Evolutionary conservation across 2,113 vertebrate species (phyloP), one percentile per base, ranked within the genome.

Genomic region (Podilymbus podiceps): DNA sequence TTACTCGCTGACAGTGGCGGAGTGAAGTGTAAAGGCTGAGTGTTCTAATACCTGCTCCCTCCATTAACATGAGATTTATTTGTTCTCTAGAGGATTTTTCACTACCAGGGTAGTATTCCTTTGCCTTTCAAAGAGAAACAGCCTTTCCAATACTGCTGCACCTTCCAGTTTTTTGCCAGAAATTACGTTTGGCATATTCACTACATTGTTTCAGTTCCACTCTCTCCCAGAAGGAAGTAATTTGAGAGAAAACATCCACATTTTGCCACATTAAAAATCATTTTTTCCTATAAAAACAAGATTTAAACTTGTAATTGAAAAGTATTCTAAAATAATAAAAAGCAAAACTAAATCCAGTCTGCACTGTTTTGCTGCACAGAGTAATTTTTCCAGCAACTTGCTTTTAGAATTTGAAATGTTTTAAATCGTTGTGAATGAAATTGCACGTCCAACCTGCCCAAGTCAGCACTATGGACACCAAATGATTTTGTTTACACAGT

Each of bases 161-260:
- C 64, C n/a, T 89, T 72, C 13, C 3, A 21, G 31, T 6, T 89
- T 78, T 85, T 85, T 82, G 81, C 66, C 69, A 95, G 47, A 60
- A 94, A 79, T 89, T 2, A 25, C 76, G 31, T 81, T 85, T 93
- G 84, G 81, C 77, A 20, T 5, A 1, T 69, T 62, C 64, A n/a
- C 33, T 28, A 6, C 10, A 2, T 59, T 87, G 50, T 52, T 96
- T 84, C 76, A 38, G 14, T 92, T 92, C 59, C 7, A 0, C 31
- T 84, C 18, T 88, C 83, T 92, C 68, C 64, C 73, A 90, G 49
- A 89, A 91, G 69, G 77, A 94, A 94, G 81, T 71, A 42, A 85
- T 7, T 52, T 47, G 44, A 33, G 30, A 78, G 64, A 49, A 95
- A 81, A 47, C 52, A 75, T 86, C n/a, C 75, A 5, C 73, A 49